These are phyloP conservation scores for Amniataba percoides DNA, from an alignment of 2,797 vertebrate genomes.

Conservation along the genomic window DNA sequence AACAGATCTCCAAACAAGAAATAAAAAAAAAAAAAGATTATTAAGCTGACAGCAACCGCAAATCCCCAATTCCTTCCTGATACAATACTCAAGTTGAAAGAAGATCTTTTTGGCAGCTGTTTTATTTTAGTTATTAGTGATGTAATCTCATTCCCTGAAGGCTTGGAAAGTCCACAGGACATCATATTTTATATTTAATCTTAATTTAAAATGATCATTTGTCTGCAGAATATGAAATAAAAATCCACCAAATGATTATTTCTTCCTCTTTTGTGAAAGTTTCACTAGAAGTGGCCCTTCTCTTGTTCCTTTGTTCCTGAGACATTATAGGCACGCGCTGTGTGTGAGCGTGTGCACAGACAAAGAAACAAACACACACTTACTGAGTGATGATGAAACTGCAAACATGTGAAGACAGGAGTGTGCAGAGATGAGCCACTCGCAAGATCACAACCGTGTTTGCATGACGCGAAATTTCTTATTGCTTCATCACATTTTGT, in stretches of 20 bases:
- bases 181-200: constrained; percentile 5
- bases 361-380: constrained; percentile 8
- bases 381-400: not conserved
- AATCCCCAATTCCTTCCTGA: not conserved
- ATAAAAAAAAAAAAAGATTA: not conserved
- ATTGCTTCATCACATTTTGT: constrained; percentile 1
- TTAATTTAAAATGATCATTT: constrained; percentile 6
- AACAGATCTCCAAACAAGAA: constrained; percentile 2
- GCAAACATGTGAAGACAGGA: constrained; percentile 11
- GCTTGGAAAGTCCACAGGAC: constrained; percentile 2
- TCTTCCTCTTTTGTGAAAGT: not conserved
- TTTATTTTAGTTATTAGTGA: constrained; percentile 14
- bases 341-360: not conserved
- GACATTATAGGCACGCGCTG: constrained; percentile 3
- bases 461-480: constrained; percentile 1
- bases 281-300: constrained; percentile 10
- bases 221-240: constrained; percentile 9
- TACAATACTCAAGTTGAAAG: constrained; percentile 6
- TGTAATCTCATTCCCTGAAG: constrained; percentile 15
- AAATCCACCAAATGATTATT: not conserved
- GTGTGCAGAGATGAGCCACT: not conserved
- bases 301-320: constrained; percentile 22
- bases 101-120: constrained; percentile 20
- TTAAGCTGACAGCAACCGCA: constrained; percentile 17
- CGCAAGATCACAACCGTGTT: not conserved